These are phyloP conservation scores for Umimayanthus kanabou DNA, from an alignment of 92 coral and sea anemone species.

Conservation along the genomic window DNA sequence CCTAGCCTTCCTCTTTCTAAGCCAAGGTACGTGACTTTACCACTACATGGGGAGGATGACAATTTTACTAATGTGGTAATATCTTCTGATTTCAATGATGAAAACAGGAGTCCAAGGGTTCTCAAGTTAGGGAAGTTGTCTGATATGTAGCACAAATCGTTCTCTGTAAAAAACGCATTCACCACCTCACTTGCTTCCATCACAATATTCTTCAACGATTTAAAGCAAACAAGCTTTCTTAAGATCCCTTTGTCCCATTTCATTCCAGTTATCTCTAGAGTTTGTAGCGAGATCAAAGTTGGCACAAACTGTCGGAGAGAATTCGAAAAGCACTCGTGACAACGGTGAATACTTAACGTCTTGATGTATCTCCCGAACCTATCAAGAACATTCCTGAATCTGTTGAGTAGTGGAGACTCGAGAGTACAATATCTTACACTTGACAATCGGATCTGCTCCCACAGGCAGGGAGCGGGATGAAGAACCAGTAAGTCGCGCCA, in stretches of 20 bases:
- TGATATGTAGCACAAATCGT: slow-evolving; percentile 56
- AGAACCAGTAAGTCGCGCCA: slow-evolving; percentile 63
- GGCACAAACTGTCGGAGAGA: slow-evolving; percentile 44
- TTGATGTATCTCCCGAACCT: slow-evolving; percentile 59
- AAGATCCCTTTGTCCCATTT: slow-evolving; percentile 66
- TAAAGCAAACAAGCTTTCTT: slow-evolving; percentile 62
- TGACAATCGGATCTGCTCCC: slow-evolving; percentile 67
- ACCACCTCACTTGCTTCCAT: slow-evolving; percentile 56
- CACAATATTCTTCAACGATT: slow-evolving; percentile 55
- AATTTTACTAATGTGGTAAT: slow-evolving; percentile 51
- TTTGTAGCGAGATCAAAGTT: slow-evolving; percentile 53
- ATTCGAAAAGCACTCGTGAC: slow-evolving; percentile 67
- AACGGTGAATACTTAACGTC: slow-evolving; percentile 64
- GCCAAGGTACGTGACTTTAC: slow-evolving; percentile 59
- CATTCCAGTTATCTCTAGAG: slow-evolving; percentile 71
- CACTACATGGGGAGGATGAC: slow-evolving; percentile 51
- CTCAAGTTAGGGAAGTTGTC: slow-evolving; percentile 67
- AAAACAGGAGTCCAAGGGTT: slow-evolving; percentile 61
- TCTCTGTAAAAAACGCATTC: slow-evolving; percentile 43
- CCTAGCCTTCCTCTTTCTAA: slow-evolving; percentile 73
- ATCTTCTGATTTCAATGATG: slow-evolving; percentile 55
- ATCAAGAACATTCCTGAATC: slow-evolving; percentile 57
- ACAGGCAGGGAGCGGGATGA: slow-evolving; percentile 74
- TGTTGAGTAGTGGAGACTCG: slow-evolving; percentile 57
- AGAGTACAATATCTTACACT: slow-evolving; percentile 66